These are phyloP conservation scores for Albula goreensis DNA, from an alignment of 2,113 vertebrate species.

Conservation along the genomic window DNA sequence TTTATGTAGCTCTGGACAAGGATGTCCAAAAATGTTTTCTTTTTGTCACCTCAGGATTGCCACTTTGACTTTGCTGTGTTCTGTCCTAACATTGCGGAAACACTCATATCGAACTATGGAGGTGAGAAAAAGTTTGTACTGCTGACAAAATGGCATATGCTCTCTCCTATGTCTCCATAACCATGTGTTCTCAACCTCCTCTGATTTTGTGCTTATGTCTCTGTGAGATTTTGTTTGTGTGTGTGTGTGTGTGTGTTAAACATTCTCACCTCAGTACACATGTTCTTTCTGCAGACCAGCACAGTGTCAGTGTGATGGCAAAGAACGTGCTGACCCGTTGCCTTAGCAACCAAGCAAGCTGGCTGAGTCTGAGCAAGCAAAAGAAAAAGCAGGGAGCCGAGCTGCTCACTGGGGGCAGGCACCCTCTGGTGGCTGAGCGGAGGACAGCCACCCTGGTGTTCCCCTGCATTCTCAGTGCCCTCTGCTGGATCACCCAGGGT, in stretches of 20 bases:
- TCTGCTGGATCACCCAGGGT: conserved; percentile 87
- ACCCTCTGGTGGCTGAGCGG: conserved; percentile 57
- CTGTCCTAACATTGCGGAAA: conserved; percentile 88
- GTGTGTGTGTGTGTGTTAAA: background rate
- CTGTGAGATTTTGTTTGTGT: background rate
- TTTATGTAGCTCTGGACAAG: too few relatives aligned
- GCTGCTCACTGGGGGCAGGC: conserved; percentile 48
- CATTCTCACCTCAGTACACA: background rate
- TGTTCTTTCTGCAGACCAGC: conserved; percentile 73
- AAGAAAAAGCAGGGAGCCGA: conserved; percentile 48
- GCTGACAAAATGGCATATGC: background rate
- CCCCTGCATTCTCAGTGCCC: conserved; percentile 86
- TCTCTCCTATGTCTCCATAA: background rate
- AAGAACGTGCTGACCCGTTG: conserved; percentile 87
- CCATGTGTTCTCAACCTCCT: background rate
- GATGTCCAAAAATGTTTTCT: background rate
- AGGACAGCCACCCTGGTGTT: conserved; percentile 76
- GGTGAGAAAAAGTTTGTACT: conserved; percentile 67
- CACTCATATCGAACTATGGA: conserved; percentile 62
- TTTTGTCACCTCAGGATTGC: conserved; percentile 73
- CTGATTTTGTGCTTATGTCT: background rate
- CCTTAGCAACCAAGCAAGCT: conserved; percentile 82
- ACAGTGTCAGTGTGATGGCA: conserved; percentile 85
- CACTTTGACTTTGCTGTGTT: conserved; percentile 91
- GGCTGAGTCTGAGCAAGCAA: conserved; percentile 69